A percentile compares a stretch with the other conserved stretches of the same genome.
Evolutionary conservation across 2,888 invertebrate genomes (phyloP).

Genomic region (Tryphoninae sp.): DNA sequence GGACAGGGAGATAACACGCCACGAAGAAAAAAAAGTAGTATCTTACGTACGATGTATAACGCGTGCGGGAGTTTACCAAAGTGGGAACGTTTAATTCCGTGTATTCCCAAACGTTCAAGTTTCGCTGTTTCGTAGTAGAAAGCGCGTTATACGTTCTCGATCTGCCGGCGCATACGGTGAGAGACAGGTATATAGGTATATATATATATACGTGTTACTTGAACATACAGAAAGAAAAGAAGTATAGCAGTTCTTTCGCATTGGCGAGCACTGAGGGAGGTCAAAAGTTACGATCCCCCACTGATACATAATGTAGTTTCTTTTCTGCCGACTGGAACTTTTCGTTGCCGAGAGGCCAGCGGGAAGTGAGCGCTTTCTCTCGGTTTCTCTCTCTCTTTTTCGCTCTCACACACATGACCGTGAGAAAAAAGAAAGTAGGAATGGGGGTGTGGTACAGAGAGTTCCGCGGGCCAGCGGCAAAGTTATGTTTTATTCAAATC

Average conservation of each 20-base stretch:
- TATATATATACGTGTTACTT: neutral
- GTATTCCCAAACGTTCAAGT: slow-evolving; percentile 62
- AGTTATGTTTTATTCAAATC: slow-evolving; percentile 65
- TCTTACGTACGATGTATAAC: slow-evolving; percentile 21
- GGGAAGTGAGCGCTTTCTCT: slow-evolving; percentile 22
- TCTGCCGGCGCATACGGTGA: slow-evolving; percentile 25
- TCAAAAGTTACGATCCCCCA: slow-evolving; percentile 63
- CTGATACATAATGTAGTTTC: slow-evolving; percentile 68
- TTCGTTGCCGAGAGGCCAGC: slow-evolving; percentile 30
- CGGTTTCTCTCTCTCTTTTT: slow-evolving; percentile 7
- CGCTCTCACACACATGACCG: neutral
- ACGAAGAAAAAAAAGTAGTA: slow-evolving; percentile 22
- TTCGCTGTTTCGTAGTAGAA: slow-evolving; percentile 35
- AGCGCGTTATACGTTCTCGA: neutral
- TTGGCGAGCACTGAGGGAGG: slow-evolving; percentile 34
- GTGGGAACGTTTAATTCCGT: slow-evolving; percentile 64
- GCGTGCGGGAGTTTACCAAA: slow-evolving; percentile 31
- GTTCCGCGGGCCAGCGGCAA: slow-evolving; percentile 35
- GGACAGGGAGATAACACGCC: slow-evolving; percentile 13
- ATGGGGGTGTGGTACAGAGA: neutral
- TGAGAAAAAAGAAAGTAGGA: slow-evolving; percentile 3
- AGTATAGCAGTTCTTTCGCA: slow-evolving; percentile 49
- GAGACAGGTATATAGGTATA: neutral
- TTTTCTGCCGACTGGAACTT: slow-evolving; percentile 57
- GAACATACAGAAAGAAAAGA: slow-evolving; percentile 29